Evolutionary conservation across 53 echinoderm and acorn worm species (phyloP).

Genomic region (Astropecten irregularis): DNA sequence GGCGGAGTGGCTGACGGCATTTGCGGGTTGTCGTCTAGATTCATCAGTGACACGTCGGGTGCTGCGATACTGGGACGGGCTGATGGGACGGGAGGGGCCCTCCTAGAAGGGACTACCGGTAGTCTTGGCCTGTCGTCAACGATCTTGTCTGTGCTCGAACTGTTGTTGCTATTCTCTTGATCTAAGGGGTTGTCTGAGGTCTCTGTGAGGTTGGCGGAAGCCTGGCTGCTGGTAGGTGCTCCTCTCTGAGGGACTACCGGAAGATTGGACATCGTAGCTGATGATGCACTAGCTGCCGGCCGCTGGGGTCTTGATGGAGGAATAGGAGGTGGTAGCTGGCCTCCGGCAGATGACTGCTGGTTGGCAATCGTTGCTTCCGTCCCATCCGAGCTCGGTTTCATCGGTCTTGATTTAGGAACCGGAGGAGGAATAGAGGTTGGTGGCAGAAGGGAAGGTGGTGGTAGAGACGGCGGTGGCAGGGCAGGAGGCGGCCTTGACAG

Average conservation of each 20-base stretch:
- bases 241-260: not conserved
- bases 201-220: not conserved
- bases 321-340: conserved; percentile 18
- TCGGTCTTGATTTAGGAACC: conserved; percentile 18
- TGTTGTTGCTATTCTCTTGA: not conserved
- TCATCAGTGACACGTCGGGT: not conserved
- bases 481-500: conserved; percentile 2
- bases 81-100: conserved; percentile 4
- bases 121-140: not conserved
- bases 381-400: not conserved
- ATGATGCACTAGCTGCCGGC: not conserved
- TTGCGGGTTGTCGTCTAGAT: not conserved
- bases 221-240: not conserved
- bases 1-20: conserved; percentile 14
- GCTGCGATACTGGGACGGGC: not conserved
- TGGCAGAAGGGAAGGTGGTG: not conserved
- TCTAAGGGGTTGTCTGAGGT: not conserved
- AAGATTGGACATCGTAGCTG: not conserved
- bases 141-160: not conserved
- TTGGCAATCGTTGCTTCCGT: not conserved
- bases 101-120: not conserved
- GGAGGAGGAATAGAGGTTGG: conserved; percentile 10
- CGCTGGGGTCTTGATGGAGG: conserved; percentile 32
- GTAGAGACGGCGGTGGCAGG: not conserved
- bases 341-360: not conserved